Conservation (phyloP, 2,113 vertebrate genomes). For the Fulmarus glacialis region DNA sequence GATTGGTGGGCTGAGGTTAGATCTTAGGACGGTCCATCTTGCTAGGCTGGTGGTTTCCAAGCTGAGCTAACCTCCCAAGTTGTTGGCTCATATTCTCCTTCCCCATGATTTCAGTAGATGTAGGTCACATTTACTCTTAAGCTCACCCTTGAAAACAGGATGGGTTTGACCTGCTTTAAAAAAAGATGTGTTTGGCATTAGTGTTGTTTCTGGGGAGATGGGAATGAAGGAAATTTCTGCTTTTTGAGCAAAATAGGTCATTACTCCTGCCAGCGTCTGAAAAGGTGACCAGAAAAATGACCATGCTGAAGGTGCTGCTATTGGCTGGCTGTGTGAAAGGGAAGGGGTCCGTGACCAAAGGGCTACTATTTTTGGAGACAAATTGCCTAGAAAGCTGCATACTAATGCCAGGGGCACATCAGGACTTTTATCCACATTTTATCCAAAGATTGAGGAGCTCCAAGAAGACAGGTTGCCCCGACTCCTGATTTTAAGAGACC, state of each 20-base stretch:
- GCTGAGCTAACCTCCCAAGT: constrained; percentile 13
- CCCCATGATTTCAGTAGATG: neutral
- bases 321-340: neutral
- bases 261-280: fast-evolving
- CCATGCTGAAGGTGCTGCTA: neutral
- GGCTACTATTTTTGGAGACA: fast-evolving
- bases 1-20: neutral
- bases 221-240: neutral
- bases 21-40: neutral
- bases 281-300: neutral
- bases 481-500: neutral
- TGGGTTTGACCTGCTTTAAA: neutral
- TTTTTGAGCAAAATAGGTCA: neutral
- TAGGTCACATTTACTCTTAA: neutral
- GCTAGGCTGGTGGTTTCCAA: neutral
- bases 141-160: neutral
- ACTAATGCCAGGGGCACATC: neutral
- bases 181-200: neutral
- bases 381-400: neutral
- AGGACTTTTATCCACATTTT: fast-evolving
- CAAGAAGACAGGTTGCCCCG: fast-evolving
- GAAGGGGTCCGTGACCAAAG: neutral
- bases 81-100: neutral
- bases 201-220: neutral
- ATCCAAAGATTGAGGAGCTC: neutral